Base-by-base conservation (phyloP, 2,888 invertebrate species). In the Noctua comes region DNA sequence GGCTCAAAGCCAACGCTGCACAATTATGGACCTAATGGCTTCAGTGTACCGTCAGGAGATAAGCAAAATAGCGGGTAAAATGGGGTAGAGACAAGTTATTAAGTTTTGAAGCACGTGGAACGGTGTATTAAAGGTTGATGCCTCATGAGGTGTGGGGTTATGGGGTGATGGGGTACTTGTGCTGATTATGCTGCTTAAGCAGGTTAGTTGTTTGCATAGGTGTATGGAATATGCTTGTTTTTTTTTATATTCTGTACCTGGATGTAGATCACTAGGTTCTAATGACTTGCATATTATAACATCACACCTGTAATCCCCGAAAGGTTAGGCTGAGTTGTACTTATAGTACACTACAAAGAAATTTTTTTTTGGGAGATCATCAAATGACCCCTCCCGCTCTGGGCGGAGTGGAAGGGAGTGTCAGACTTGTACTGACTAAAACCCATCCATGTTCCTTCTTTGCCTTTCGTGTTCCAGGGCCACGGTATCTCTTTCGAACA, bases 1-100 rank as follows among this genome's bases (percentile, higher is more conserved):
- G 94, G 94, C 93, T 87, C 86, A 70, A 84, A 88, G 94, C 94
- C 93, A 94, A 91, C 88, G 91, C 84, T 85, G 86, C 87, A 89
- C 91, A 90, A 92, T 92, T 92, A 91, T 90, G 83, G 82, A 85
- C 85, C 88, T 91, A 92, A 92, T 93, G 88, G 89, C 86, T 79
- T 86, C 68, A 54, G 77, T 80, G 86, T 89, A 88, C 69, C 75
- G 89, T 79, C 86, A 83, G 86, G 86, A 84, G 86, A 88, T 86
- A 87, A 87, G 77, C 74, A 65, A 59, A 83, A 78, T 77, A 82
- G 78, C 80, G 59, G 77, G 69, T 76, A 83, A 46, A 88, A 78
- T 84, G 84, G 73, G 31, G 70, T 48, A 13, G n/a, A 68, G 73
- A 73, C 76, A 81, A 80, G 66, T 87, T 86, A 85, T 86, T 85